phyloP scores from a whole-genome alignment of 2,888 invertebrate species.

The Oscheius onirici region DNA sequence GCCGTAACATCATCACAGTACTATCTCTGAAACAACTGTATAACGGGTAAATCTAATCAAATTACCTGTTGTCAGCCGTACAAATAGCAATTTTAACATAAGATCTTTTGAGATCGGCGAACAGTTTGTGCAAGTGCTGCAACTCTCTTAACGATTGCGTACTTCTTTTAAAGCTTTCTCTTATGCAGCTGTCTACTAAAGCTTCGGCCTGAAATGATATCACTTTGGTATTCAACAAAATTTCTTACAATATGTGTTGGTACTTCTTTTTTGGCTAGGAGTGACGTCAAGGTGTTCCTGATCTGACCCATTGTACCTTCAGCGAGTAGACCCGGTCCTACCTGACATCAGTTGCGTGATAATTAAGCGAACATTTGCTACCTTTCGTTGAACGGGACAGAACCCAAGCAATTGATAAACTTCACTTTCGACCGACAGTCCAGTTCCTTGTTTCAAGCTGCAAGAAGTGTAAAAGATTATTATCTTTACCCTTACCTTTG shows the following conservation, averaged over 20 bases:
- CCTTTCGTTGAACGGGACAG: constrained; percentile 48
- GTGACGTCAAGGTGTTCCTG: constrained; percentile 32
- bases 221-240: background rate
- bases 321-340: constrained; percentile 73
- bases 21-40: constrained; percentile 48
- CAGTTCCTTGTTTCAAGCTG: constrained; percentile 41
- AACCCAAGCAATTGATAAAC: constrained; percentile 45
- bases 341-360: constrained; percentile 43
- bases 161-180: constrained; percentile 68
- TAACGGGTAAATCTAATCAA: background rate
- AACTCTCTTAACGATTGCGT: constrained; percentile 71
- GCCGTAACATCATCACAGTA: constrained; percentile 58
- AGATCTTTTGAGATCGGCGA: constrained; percentile 71
- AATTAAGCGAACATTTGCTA: background rate
- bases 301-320: constrained; percentile 72
- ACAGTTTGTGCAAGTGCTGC: constrained; percentile 72
- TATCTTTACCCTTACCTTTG: constrained; percentile 49
- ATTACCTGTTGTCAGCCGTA: constrained; percentile 72
- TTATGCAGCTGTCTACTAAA: constrained; percentile 69
- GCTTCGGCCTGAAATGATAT: constrained; percentile 39
- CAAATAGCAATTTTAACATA: constrained; percentile 74
- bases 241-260: background rate
- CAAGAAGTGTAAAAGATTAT: constrained; percentile 7
- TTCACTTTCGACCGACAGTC: constrained; percentile 34
- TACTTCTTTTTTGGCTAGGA: constrained; percentile 4